Conservation (phyloP, 1,140 invertebrate genomes). For the Trigoniulus corallinus region DNA sequence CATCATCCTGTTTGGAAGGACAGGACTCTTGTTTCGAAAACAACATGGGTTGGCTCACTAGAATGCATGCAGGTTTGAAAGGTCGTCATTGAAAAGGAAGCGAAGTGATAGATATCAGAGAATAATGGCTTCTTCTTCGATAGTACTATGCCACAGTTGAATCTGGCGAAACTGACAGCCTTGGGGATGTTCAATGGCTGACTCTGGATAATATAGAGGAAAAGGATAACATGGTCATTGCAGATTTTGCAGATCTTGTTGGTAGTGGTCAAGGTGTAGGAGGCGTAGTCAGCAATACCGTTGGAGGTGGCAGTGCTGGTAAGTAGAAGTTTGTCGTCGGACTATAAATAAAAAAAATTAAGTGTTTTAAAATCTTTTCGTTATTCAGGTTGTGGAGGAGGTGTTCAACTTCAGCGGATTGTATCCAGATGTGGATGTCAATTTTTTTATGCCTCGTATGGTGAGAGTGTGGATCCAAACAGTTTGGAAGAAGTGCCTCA, state of each 20-base stretch:
- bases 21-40: constrained; percentile 73
- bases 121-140: no score
- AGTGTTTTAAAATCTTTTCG: not conserved
- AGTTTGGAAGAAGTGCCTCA: constrained; percentile 43
- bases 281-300: constrained; percentile 80
- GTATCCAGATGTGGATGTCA: constrained; percentile 94
- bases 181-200: constrained; percentile 89
- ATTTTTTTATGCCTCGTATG: constrained; percentile 92
- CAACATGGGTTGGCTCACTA: constrained; percentile 83
- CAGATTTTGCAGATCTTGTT: constrained; percentile 70
- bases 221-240: constrained; percentile 41
- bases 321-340: constrained; percentile 9
- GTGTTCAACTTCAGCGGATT: constrained; percentile 73
- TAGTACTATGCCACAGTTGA: constrained; percentile 89
- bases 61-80: constrained; percentile 89
- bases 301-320: constrained; percentile 63
- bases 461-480: constrained; percentile 56
- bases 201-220: constrained; percentile 82
- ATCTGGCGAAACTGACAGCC: constrained; percentile 50
- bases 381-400: not conserved
- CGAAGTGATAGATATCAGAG: no score
- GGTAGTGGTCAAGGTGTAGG: constrained; percentile 92
- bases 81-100: no score
- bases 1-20: constrained; percentile 86
- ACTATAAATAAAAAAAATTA: not conserved